Evolutionary conservation across 1,140 invertebrate genomes (phyloP).

Genomic region (Drosophila virilis): DNA sequence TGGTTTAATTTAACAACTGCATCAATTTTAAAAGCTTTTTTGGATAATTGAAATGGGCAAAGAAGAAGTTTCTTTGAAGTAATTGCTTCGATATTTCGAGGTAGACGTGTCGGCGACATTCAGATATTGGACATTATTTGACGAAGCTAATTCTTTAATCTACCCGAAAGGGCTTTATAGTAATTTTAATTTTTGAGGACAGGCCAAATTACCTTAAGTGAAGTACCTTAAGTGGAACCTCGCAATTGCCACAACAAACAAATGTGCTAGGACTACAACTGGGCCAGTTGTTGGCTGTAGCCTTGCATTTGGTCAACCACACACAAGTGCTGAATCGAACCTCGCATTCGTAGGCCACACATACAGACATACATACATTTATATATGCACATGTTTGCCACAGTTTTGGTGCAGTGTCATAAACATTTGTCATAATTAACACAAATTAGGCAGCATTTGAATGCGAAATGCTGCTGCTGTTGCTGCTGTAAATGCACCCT

Average conservation of each 20-base stretch:
- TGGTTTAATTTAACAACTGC: no score
- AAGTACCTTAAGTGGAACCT: no score
- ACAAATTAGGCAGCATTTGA: slow-evolving; percentile 45
- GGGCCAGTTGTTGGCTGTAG: not conserved
- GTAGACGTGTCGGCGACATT: no score
- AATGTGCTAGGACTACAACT: not conserved
- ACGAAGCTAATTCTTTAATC: no score
- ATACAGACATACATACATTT: not conserved
- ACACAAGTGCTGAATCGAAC: slow-evolving; percentile 8
- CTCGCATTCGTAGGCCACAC: slow-evolving; percentile 1
- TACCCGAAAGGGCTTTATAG: no score
- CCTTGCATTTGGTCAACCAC: not conserved
- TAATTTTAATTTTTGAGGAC: no score
- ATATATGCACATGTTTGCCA: not conserved
- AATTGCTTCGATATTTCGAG: no score
- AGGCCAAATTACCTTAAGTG: no score
- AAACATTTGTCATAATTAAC: slow-evolving; percentile 50
- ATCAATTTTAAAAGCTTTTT: no score
- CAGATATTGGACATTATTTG: no score
- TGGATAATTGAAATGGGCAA: no score
- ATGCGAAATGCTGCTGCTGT: slow-evolving; percentile 14
- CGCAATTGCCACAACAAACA: not conserved
- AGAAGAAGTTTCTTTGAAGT: no score
- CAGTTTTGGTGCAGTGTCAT: slow-evolving; percentile 24
- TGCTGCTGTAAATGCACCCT: slow-evolving; percentile 4